Evolutionary conservation across 92 coral and sea anemone genomes (phyloP), one percentile per base, ranked within the genome.

Genomic region (Epizoanthus scotinus): DNA sequence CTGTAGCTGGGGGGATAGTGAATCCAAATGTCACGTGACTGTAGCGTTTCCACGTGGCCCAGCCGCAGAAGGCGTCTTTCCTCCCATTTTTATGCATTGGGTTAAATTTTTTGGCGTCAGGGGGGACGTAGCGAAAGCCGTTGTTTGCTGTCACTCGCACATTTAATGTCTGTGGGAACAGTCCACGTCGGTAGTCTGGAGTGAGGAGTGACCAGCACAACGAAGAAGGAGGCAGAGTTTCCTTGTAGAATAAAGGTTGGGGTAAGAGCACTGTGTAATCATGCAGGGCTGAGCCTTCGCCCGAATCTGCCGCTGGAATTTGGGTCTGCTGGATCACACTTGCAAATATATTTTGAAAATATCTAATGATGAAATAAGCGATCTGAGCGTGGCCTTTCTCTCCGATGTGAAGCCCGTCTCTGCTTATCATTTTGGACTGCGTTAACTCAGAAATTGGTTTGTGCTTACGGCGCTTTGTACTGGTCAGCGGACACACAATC

Each of bases 401-500:
- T 21, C 80, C 80, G 38, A 74, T 53, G 60, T 74, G 80, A 21
- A 74, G 80, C 26, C 80, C 80, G 60, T 74, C 80, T n/a, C 64
- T 57, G 25, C 80, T 74, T 31, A 74, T 74, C 44, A 74, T 22
- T 56, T 38, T 56, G 34, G 67, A 56, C 6, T 14, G 5, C 0
- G 67, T 74, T 25, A 74, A 65, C 34, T 74, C 8, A 56, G 67
- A 56, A 57, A 74, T 56, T 74, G 80, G 36, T 53, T 74, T 21
- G 38, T 74, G 80, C 22, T 3, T 36, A 22, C 80, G 80, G 24
- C 1, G 28, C 0, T 58, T 74, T 74, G 67, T 28, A 50, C 50
- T 63, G 83, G 78, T 82, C 82, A 77, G 63, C 67, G 92, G 92
- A 68, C 92, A 89, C 1, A 89, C 89, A 24, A 82, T 50, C 60